Conservation (phyloP, 2,888 invertebrate species). For the Cantharis rufa region DNA sequence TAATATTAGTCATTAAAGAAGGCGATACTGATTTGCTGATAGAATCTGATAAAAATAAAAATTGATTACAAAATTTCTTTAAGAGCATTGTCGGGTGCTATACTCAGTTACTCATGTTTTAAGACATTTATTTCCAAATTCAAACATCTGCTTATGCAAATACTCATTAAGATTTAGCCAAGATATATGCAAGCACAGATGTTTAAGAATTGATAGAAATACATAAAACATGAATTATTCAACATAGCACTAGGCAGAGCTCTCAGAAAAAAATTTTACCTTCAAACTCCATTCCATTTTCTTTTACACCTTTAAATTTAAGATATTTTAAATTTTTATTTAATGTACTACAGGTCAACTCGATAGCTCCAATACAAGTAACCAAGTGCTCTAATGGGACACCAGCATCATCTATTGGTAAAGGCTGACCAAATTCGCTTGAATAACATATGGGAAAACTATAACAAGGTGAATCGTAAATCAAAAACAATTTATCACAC, state of each 20-base stretch:
- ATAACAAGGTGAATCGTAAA: constrained; percentile 30
- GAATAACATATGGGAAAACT: constrained; percentile 84
- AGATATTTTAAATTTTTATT: constrained; percentile 52
- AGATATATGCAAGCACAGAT: too few relatives aligned
- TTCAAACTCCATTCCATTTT: constrained; percentile 38
- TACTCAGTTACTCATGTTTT: constrained; percentile 4
- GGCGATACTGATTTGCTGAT: constrained; percentile 64
- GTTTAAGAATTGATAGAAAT: too few relatives aligned
- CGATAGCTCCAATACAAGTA: constrained; percentile 77
- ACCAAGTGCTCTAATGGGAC: constrained; percentile 90
- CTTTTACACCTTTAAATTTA: constrained; percentile 39
- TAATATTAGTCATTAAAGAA: constrained; percentile 71
- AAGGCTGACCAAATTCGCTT: constrained; percentile 67
- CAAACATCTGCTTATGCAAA: too few relatives aligned
- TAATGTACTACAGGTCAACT: constrained; percentile 53
- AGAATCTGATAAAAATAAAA: constrained; percentile 35
- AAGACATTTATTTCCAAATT: neutral
- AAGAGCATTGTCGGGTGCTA: neutral
- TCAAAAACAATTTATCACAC: neutral
- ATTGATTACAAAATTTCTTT: neutral
- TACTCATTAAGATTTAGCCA: too few relatives aligned
- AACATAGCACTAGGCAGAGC: neutral
- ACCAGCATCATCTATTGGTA: constrained; percentile 69
- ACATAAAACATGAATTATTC: too few relatives aligned
- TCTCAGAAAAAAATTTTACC: constrained; percentile 5